These are phyloP conservation scores for Azemiops feae DNA, from an alignment of 2,113 vertebrate genomes.

Conservation along the genomic window DNA sequence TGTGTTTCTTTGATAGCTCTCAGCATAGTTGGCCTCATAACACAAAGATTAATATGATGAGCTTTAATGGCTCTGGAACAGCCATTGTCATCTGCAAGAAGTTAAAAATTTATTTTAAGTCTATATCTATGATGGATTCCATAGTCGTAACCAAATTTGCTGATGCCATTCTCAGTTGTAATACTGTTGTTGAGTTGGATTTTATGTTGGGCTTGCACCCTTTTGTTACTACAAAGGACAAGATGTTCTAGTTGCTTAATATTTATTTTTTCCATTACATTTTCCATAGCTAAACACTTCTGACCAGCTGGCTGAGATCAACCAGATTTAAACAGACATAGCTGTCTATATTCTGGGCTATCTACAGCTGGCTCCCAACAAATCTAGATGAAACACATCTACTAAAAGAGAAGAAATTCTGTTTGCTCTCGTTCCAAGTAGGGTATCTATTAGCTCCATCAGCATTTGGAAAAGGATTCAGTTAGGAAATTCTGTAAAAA, in stretches of 20 bases:
- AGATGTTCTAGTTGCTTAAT: not conserved
- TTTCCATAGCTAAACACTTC: not conserved
- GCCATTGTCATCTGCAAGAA: conserved; percentile 14
- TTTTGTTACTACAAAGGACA: not conserved
- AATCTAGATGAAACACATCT: not conserved
- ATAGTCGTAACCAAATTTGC: conserved; percentile 18
- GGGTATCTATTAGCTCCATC: not conserved
- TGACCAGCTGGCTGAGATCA: not conserved
- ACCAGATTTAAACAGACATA: not conserved
- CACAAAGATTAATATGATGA: conserved; percentile 54
- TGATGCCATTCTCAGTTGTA: not conserved
- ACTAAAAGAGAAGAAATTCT: not conserved
- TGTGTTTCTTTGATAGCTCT: conserved; percentile 42
- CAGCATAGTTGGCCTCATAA: conserved; percentile 50
- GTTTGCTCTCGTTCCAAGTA: not conserved
- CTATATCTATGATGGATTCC: not conserved
- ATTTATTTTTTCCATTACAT: not conserved
- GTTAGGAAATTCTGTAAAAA: not conserved
- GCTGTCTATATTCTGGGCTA: not conserved
- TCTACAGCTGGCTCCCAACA: not conserved
- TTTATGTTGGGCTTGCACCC: not conserved
- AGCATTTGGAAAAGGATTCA: not conserved
- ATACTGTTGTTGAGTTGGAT: not conserved
- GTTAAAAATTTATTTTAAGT: conserved; percentile 55
- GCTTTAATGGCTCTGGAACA: conserved; percentile 37